Evolutionary conservation across 1,140 invertebrate genomes (phyloP), one percentile per base, ranked within the genome.

Genomic region (Calosoma granatense): DNA sequence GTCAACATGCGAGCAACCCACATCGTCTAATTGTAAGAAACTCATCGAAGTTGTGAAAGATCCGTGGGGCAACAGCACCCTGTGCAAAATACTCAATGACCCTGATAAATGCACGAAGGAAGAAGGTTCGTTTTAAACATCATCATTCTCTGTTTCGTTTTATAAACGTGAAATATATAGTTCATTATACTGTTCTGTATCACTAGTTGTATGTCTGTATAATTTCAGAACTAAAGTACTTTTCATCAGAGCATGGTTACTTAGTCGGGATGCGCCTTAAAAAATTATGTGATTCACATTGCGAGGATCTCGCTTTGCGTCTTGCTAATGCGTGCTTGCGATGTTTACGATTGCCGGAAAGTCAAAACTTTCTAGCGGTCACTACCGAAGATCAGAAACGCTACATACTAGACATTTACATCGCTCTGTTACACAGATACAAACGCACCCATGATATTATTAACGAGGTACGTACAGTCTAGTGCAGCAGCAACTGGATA

Each of bases 331-430:
- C 67, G 51, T 71, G 67, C 51, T 64, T 71, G 61, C 67, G 64
- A 15, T 71, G 64, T 58, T 64, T 66, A 23, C 63, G 67, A 51
- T 56, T 64, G 54, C 61, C 68, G 11, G 62, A 63, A 55, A 53
- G 51, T 12, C 60, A 64, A 39, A 65, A 69, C 54, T 65, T 67
- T 41, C 70, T 57, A 57, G 53, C 70, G 20, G 67, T 66, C 60
- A 65, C 67, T 15, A 70, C 67, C 1, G 65, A 68, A 55, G 65
- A 64, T 51, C 70, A 71, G 30, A 65, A 68, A 51, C 65, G 66
- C 56, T 72, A 70, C 56, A 65, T 69, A 58, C 68, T 72, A 43
- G 70, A 72, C 60, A 65, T 70, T n/a, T 68, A 70, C 55, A 61
- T 72, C 15, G 68, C 69, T 11, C 60, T 72, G 14, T 57, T 72